Evolutionary conservation across 2,113 vertebrate species (phyloP), one percentile per base, ranked within the genome.

Genomic region (Amphiprion ocellaris): DNA sequence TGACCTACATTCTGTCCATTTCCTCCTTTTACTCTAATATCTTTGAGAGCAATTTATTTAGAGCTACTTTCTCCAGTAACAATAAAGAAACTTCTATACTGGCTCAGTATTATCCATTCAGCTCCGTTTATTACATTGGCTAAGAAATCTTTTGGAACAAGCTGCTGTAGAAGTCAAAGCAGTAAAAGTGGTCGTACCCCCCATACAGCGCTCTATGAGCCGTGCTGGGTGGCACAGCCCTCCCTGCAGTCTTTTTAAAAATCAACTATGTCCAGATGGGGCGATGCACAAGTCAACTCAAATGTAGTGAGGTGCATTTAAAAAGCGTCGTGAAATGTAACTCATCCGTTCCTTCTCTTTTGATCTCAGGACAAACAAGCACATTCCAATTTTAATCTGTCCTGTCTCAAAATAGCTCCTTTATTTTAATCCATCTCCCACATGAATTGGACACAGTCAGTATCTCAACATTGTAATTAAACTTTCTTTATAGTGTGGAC

Each of bases 341-440:
- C 33, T 58, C 72, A 26, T 33, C 65, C 39, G 60, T 65, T 54
- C 21, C 24, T 19, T 52, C 23, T 10, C 49, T 21, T 73, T 56
- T 60, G 47, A 66, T 65, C 66, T 19, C 30, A 39, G 39, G 54
- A 80, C 41, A 77, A 77, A 77, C 77, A 81, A 70, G 59, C 59
- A 14, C 8, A 2, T 30, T 30, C 4, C 5, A 44, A 76, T 24
- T 67, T 2, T 19, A 26, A 76, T 72, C 17, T 37, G n/a, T 68
- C 14, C 44, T 33, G 33, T 50, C 56, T 33, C 4, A 65, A 82
- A 75, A 69, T 37, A 74, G 15, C 16, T n/a, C 0, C 0, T 8
- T 52, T 82, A 86, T 81, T 74, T 78, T 62, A 46, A 26, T 58
- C 54, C 37, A 9, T 53, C 15, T 10, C 47, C 70, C 79, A 85